A percentile compares a stretch with the other conserved stretches of the same genome.
Evolutionary conservation across 2,113 vertebrate genomes (phyloP).

Genomic region (Cebidichthys violaceus): DNA sequence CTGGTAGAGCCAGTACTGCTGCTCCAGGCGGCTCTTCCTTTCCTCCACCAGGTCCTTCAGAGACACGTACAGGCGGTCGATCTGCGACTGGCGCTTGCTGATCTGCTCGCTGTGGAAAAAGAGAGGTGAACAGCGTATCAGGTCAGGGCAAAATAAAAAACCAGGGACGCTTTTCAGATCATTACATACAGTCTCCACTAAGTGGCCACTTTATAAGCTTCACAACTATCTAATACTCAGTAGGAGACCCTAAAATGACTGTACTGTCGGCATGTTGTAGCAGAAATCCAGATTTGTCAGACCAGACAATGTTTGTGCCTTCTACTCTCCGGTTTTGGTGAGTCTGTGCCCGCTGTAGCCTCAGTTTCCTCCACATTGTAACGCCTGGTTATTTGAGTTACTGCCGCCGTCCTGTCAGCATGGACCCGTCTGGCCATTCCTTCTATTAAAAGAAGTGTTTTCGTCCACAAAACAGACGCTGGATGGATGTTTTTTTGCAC

Average conservation of each 20-base stretch:
- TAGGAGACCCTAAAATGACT: neutral
- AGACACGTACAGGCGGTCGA: constrained; percentile 95
- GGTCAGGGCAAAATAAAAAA: neutral
- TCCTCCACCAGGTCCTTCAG: constrained; percentile 97
- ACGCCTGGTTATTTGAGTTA: neutral
- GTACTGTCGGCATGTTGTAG: neutral
- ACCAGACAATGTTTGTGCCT: neutral
- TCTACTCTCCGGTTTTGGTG: neutral
- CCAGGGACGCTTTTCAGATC: neutral
- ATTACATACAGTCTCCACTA: neutral
- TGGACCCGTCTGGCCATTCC: neutral
- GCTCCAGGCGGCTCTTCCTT: constrained; percentile 90
- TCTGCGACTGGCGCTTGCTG: constrained; percentile 95
- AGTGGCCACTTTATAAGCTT: neutral
- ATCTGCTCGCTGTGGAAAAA: constrained; percentile 88
- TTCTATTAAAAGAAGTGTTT: neutral
- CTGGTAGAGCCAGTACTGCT: constrained; percentile 98
- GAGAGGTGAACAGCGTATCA: neutral
- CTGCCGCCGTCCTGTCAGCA: neutral
- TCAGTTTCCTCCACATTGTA: neutral
- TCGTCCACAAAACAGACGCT: neutral
- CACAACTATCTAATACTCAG: neutral
- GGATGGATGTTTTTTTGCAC: neutral
- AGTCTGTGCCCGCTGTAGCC: neutral
- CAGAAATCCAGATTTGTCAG: neutral